Conservation (phyloP, 2,797 vertebrate genomes). For the Clarias pachynema region DNA sequence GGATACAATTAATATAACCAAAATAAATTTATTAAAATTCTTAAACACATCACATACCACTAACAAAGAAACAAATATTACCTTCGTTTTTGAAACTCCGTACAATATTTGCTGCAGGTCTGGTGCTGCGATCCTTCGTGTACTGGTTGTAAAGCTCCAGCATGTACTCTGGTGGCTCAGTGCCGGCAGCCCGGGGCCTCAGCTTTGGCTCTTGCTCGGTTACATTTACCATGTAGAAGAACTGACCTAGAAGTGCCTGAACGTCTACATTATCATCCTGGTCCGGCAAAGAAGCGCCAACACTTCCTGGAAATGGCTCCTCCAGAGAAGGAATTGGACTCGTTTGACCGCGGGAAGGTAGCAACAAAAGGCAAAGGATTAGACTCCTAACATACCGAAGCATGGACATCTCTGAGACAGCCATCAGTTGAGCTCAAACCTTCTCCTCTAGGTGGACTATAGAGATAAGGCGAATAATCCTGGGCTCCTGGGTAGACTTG, state of each 20-base stretch:
- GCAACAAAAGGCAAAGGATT: constrained; percentile 61
- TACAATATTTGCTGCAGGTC: constrained; percentile 86
- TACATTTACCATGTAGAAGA: constrained; percentile 88
- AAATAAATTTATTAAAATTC: background rate
- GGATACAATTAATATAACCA: background rate
- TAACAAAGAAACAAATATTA: constrained; percentile 29
- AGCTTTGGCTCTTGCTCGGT: constrained; percentile 78
- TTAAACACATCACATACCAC: background rate
- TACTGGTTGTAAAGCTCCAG: constrained; percentile 91
- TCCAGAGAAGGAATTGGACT: constrained; percentile 82
- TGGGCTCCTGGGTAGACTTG: constrained; percentile 45
- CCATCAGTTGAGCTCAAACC: constrained; percentile 62
- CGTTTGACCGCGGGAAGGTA: constrained; percentile 59
- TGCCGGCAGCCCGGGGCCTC: constrained; percentile 64
- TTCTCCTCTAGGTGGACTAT: constrained; percentile 51
- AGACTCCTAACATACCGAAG: constrained; percentile 55
- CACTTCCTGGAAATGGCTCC: constrained; percentile 69
- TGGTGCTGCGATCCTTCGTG: constrained; percentile 79
- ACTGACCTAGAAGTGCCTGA: constrained; percentile 83
- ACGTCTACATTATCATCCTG: constrained; percentile 76
- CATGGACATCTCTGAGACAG: constrained; percentile 55
- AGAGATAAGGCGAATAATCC: constrained; percentile 54
- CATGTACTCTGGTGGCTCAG: constrained; percentile 92
- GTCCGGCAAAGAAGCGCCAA: constrained; percentile 77
- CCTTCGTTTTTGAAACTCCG: constrained; percentile 96